These are phyloP conservation scores for Gobio occitaniae DNA, from an alignment of 2,797 vertebrate species.

Conservation along the genomic window DNA sequence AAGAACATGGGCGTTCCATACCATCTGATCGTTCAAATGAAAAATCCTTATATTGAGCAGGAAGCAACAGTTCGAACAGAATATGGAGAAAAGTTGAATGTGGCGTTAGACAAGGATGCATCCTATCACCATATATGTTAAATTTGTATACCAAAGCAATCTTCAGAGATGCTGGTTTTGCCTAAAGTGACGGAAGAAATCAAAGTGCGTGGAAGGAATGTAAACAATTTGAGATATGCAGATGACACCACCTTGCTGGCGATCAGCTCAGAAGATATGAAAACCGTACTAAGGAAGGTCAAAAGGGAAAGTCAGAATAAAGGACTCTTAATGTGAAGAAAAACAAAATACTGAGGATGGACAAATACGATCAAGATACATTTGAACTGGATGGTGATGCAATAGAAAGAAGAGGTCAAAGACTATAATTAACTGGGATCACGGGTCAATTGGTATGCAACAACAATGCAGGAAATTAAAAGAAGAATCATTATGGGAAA, in stretches of 20 bases:
- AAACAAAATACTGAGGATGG: too few relatives aligned
- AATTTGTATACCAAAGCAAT: not conserved
- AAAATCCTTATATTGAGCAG: not conserved
- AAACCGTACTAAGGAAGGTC: not conserved
- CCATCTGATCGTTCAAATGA: not conserved
- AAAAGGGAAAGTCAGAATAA: not conserved
- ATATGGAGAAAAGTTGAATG: not conserved
- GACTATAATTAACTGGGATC: not conserved
- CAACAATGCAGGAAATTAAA: not conserved
- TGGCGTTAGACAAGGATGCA: too few relatives aligned
- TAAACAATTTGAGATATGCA: not conserved
- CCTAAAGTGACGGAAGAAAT: not conserved
- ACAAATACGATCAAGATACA: too few relatives aligned
- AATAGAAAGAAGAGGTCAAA: not conserved
- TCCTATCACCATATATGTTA: too few relatives aligned
- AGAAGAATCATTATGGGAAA: not conserved
- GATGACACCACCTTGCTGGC: not conserved
- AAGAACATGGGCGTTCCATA: not conserved
- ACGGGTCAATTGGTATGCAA: not conserved
- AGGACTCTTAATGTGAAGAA: too few relatives aligned
- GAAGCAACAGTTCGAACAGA: not conserved
- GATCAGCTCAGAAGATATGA: not conserved
- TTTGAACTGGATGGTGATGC: too few relatives aligned
- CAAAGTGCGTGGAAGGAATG: not conserved
- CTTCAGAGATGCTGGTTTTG: not conserved